These are phyloP conservation scores for Dallia pectoralis DNA, from an alignment of 2,797 vertebrate species.

Conservation along the genomic window DNA sequence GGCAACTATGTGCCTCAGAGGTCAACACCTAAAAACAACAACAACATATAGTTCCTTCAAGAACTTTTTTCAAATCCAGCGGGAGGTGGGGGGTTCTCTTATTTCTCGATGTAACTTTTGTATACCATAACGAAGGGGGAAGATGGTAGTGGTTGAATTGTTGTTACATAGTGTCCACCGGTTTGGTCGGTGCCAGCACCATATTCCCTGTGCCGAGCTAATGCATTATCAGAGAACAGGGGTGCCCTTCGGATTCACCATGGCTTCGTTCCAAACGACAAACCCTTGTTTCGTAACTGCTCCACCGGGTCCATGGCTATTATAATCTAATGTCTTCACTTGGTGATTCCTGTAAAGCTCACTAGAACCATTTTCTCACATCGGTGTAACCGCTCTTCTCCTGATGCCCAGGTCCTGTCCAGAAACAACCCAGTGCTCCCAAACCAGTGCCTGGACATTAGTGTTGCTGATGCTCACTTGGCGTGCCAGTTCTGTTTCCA, in stretches of 20 bases:
- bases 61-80: constrained; percentile 33
- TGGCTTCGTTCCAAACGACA: constrained; percentile 7
- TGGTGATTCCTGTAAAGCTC: not conserved
- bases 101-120: constrained; percentile 16
- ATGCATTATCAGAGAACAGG: not conserved
- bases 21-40: constrained; percentile 28
- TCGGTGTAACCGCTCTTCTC: constrained; percentile 22
- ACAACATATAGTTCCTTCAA: not conserved
- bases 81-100: not conserved
- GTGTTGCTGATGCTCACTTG: too few relatives aligned
- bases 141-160: not conserved
- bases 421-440: not conserved
- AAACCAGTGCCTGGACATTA: too few relatives aligned
- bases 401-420: constrained; percentile 20
- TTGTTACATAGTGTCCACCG: not conserved
- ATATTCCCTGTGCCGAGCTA: not conserved
- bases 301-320: constrained; percentile 10
- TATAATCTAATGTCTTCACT: not conserved
- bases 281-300: constrained; percentile 7
- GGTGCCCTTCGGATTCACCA: not conserved
- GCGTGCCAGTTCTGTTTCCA: too few relatives aligned
- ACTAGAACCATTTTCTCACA: constrained; percentile 20
- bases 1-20: constrained; percentile 42
- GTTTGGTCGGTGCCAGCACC: not conserved
- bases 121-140: constrained; percentile 9